Evolutionary conservation across 2,888 invertebrate genomes (phyloP).

Genomic region (Ernsta delagoae): DNA sequence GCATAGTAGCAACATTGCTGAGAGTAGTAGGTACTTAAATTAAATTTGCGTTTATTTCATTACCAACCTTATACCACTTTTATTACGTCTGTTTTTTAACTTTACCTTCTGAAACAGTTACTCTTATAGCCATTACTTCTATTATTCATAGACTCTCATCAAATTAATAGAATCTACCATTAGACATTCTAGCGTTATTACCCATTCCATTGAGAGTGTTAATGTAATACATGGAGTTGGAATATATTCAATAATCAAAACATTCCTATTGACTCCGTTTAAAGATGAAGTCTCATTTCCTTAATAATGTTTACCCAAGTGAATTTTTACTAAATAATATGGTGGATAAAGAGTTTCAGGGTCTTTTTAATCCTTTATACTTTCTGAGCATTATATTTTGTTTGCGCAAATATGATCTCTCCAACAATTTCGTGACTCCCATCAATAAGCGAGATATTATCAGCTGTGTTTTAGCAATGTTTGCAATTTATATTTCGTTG

Average conservation of each 20-base stretch:
- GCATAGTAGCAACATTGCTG: too few relatives aligned
- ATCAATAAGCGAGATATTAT: slow-evolving; percentile 30
- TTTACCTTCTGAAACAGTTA: too few relatives aligned
- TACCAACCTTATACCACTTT: too few relatives aligned
- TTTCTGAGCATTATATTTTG: slow-evolving; percentile 39
- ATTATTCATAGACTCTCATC: too few relatives aligned
- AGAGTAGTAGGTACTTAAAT: too few relatives aligned
- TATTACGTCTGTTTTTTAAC: too few relatives aligned
- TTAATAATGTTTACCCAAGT: slow-evolving; percentile 1
- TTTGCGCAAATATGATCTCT: slow-evolving; percentile 39
- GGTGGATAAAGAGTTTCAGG: slow-evolving; percentile 26
- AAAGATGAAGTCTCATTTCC: neutral
- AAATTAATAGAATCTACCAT: too few relatives aligned
- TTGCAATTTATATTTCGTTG: slow-evolving; percentile 33
- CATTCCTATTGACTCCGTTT: neutral
- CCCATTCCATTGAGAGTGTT: too few relatives aligned
- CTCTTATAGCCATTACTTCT: too few relatives aligned
- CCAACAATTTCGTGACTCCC: slow-evolving; percentile 26
- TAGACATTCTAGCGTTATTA: too few relatives aligned
- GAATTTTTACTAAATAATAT: slow-evolving; percentile 24
- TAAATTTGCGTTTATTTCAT: too few relatives aligned
- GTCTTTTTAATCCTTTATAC: slow-evolving; percentile 37
- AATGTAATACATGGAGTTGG: too few relatives aligned
- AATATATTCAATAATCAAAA: neutral
- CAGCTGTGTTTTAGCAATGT: slow-evolving; percentile 18